A percentile compares a stretch with the other conserved stretches of the same genome.
Evolutionary conservation across 2,888 invertebrate genomes (phyloP).

Genomic region (Drosophila antonietae): DNA sequence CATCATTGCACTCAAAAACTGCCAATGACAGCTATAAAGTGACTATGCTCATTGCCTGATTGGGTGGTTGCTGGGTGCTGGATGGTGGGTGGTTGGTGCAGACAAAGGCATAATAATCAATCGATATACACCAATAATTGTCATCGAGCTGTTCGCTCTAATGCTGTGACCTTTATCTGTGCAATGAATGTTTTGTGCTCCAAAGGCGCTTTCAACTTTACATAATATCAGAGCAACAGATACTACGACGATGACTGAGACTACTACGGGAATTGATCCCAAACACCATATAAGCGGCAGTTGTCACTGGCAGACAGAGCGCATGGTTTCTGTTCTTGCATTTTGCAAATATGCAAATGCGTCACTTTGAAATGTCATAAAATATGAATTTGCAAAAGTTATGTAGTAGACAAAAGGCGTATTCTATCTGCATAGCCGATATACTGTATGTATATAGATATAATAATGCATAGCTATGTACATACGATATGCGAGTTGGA

Average conservation of each 20-base stretch:
- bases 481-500: background rate
- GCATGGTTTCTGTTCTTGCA: background rate
- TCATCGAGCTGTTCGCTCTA: slow-evolving; percentile 16
- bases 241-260: slow-evolving; percentile 11
- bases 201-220: slow-evolving; percentile 2
- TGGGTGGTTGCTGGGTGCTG: background rate
- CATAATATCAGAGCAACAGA: slow-evolving; percentile 2
- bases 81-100: background rate
- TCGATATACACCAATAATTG: slow-evolving; percentile 55
- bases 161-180: slow-evolving; percentile 59
- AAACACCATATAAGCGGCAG: slow-evolving; percentile 14
- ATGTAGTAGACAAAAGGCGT: background rate
- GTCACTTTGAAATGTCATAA: slow-evolving; percentile 13
- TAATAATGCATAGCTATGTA: background rate
- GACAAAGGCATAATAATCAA: slow-evolving; percentile 49
- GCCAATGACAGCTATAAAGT: slow-evolving; percentile 56
- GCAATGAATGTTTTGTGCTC: slow-evolving; percentile 8
- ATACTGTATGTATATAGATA: background rate
- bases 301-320: slow-evolving; percentile 34
- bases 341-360: slow-evolving; percentile 1
- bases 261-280: slow-evolving; percentile 11
- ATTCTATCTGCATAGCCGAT: background rate
- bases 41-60: background rate
- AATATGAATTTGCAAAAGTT: background rate
- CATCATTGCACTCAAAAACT: slow-evolving; percentile 13